A percentile compares a stretch with the other conserved stretches of the same genome.
Conservation (phyloP, 2,797 vertebrate genomes). For the Danio aesculapii region DNA sequence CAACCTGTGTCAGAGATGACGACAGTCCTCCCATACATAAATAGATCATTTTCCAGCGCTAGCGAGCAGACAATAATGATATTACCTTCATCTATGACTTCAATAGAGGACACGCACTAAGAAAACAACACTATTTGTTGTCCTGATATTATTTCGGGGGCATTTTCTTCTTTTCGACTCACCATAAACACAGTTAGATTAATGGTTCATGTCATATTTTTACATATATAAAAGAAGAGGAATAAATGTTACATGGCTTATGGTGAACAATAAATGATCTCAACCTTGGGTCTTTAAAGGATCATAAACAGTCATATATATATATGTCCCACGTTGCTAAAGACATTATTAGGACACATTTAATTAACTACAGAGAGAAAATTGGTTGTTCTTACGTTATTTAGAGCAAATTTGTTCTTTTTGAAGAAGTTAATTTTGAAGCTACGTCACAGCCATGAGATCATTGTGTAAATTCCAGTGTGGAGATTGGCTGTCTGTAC, state of each 20-base stretch:
- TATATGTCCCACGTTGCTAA: no score
- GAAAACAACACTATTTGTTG: not conserved
- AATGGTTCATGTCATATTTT: no score
- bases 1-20: slow-evolving; percentile 20
- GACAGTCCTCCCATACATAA: slow-evolving; percentile 23
- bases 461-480: no score
- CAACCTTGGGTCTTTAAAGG: no score
- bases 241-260: not conserved
- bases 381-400: no score
- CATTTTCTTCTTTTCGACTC: not conserved
- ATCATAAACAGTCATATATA: no score
- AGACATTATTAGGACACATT: no score
- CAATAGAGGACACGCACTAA: slow-evolving; percentile 7
- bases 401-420: no score
- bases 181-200: not conserved
- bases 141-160: not conserved
- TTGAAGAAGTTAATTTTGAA: no score
- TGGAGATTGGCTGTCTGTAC: no score
- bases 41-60: not conserved
- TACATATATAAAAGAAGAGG: not conserved
- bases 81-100: slow-evolving; percentile 3
- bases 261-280: not conserved
- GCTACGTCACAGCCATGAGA: no score
- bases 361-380: no score
- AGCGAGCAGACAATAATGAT: not conserved